Conservation (phyloP, 2,113 vertebrate genomes). For the Oreochromis spilurus region DNA sequence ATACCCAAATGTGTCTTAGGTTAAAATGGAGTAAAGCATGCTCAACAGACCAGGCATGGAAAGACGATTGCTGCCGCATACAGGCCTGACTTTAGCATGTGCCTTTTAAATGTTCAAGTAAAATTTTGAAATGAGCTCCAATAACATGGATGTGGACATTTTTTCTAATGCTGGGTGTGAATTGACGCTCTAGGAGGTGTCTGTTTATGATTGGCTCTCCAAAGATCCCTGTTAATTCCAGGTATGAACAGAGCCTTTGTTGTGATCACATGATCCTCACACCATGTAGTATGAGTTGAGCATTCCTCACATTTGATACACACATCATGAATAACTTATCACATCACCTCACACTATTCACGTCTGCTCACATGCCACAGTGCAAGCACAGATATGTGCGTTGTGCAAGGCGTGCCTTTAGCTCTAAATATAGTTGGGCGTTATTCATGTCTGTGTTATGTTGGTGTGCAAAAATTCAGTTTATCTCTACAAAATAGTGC, state of each 20-base stretch:
- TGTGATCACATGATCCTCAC: not conserved
- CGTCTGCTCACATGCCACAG: not conserved
- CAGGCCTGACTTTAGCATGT: not conserved
- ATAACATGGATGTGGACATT: not conserved
- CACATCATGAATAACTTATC: slow-evolving; percentile 21
- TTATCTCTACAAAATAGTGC: not conserved
- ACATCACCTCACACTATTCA: not conserved
- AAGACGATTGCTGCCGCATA: not conserved
- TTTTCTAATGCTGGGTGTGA: not conserved
- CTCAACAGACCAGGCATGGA: not conserved
- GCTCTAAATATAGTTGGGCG: not conserved
- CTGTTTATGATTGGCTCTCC: not conserved
- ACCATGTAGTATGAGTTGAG: not conserved
- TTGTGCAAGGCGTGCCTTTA: not conserved
- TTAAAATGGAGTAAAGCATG: not conserved
- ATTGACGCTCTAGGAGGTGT: not conserved
- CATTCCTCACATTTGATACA: not conserved
- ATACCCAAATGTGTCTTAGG: not conserved
- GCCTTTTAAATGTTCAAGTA: not conserved
- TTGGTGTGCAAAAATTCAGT: not conserved
- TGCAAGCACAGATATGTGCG: not conserved
- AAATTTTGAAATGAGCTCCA: not conserved
- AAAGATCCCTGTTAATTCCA: not conserved
- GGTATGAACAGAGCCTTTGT: not conserved
- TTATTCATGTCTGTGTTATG: not conserved